These are phyloP conservation scores for Simalia tracyae DNA, from an alignment of 2,797 vertebrate species.

Conservation along the genomic window DNA sequence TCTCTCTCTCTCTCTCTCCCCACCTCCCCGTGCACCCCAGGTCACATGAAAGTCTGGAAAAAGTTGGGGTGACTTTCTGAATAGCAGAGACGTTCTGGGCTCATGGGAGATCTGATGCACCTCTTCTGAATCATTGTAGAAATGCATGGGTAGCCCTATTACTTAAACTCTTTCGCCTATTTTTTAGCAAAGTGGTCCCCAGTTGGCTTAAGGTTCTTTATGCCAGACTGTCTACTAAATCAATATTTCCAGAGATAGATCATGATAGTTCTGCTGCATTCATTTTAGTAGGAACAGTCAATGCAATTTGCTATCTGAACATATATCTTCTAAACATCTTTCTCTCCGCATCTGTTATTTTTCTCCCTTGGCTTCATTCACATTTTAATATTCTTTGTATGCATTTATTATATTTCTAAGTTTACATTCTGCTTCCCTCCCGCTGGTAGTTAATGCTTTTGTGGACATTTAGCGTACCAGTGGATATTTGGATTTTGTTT, in stretches of 20 bases:
- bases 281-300: neutral
- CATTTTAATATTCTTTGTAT: too few relatives aligned
- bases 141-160: neutral
- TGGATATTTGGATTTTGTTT: neutral
- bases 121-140: neutral
- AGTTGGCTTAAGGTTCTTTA: neutral
- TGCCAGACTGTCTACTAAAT: neutral
- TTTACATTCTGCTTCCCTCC: neutral
- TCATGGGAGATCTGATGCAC: neutral
- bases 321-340: neutral
- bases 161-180: neutral
- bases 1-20: neutral
- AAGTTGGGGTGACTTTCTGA: neutral
- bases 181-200: neutral
- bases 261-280: neutral
- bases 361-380: too few relatives aligned
- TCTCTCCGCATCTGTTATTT: too few relatives aligned
- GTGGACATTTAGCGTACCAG: neutral
- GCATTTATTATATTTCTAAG: neutral
- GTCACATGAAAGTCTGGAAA: neutral
- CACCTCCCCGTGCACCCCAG: accelerated
- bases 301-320: neutral
- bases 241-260: neutral
- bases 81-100: neutral
- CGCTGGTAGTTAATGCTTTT: neutral